Evolutionary conservation across 2,113 vertebrate genomes (phyloP).

Genomic region (Ictidomys tridecemlineatus): DNA sequence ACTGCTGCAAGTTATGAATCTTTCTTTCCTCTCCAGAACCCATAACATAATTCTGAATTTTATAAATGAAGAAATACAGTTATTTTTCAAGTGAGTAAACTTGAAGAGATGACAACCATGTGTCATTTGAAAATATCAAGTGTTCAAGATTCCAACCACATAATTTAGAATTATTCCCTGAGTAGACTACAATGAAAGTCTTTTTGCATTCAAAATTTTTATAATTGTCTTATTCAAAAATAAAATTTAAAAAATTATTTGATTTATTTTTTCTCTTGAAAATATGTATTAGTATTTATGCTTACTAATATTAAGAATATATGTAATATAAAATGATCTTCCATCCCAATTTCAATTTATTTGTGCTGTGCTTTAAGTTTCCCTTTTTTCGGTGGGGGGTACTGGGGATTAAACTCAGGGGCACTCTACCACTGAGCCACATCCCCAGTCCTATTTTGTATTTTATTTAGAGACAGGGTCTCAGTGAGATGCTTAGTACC

Average conservation of each 20-base stretch:
- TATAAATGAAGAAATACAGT: background rate
- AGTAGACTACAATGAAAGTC: background rate
- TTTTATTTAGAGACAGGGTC: too few relatives aligned
- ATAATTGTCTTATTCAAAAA: background rate
- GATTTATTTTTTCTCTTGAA: background rate
- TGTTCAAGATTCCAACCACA: background rate
- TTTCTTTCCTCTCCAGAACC: background rate
- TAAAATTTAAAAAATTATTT: background rate
- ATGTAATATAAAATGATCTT: background rate
- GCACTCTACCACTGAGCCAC: too few relatives aligned
- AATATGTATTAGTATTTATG: conserved; percentile 19
- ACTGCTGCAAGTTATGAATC: background rate
- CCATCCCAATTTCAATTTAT: conserved; percentile 24
- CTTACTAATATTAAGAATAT: conserved; percentile 10
- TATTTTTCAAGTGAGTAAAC: conserved; percentile 15
- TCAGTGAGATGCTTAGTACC: too few relatives aligned
- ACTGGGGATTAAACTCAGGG: too few relatives aligned
- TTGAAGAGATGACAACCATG: background rate
- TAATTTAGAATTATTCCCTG: background rate
- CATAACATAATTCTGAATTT: background rate
- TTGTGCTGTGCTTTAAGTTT: background rate
- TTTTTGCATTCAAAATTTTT: background rate
- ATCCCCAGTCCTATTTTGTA: too few relatives aligned
- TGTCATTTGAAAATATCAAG: background rate
- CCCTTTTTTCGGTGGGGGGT: background rate